Conservation (phyloP, 2,113 vertebrate species). For the Rhadina sibilatrix region DNA sequence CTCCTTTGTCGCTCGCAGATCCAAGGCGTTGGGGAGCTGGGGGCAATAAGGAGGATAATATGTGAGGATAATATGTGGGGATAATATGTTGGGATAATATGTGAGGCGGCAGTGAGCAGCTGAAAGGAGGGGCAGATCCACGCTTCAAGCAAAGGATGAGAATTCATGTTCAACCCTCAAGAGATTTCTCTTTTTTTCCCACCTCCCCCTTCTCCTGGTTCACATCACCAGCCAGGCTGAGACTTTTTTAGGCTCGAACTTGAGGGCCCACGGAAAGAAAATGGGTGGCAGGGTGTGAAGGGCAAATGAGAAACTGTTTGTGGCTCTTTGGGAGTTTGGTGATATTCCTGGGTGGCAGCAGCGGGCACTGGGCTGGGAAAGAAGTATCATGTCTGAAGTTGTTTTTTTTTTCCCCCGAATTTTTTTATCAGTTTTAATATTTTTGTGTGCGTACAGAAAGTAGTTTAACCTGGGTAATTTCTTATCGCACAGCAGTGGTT, state of each 20-base stretch:
- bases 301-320: background rate
- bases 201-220: background rate
- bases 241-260: background rate
- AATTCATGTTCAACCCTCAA: background rate
- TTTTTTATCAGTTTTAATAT: no score
- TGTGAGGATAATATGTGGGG: background rate
- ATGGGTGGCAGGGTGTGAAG: background rate
- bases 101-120: background rate
- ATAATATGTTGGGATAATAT: background rate
- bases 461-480: no score
- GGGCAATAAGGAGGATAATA: background rate
- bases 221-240: background rate
- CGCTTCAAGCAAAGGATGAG: background rate
- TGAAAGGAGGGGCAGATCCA: background rate
- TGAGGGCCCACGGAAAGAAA: background rate
- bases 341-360: background rate
- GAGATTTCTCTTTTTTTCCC: background rate
- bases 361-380: background rate
- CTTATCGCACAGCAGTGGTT: no score
- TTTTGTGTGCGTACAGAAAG: no score
- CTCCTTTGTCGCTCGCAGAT: conserved; percentile 28
- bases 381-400: background rate
- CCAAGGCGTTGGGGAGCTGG: conserved; percentile 16
- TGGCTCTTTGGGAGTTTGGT: background rate
- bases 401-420: no score